A percentile compares a stretch with the other conserved stretches of the same genome.
Conservation (phyloP, 2,888 invertebrate species). For the Neoitamus cyanurus region DNA sequence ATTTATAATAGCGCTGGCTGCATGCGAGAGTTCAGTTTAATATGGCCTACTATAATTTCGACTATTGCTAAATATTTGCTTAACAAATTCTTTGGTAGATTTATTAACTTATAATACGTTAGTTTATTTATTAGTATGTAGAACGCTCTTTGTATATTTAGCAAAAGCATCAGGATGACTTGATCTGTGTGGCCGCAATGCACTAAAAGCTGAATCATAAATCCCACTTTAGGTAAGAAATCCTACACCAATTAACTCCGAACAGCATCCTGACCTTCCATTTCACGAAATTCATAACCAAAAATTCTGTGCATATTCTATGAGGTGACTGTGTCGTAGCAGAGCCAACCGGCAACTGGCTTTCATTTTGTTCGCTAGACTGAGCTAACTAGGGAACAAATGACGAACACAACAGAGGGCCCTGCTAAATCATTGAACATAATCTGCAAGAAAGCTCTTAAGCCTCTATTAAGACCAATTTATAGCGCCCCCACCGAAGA, state of each 20-base stretch:
- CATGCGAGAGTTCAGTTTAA: too few relatives aligned
- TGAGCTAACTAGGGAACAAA: not conserved
- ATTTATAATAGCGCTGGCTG: too few relatives aligned
- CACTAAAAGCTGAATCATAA: too few relatives aligned
- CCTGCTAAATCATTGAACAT: conserved; percentile 16
- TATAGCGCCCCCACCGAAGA: not conserved
- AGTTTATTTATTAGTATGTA: too few relatives aligned
- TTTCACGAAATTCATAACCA: not conserved
- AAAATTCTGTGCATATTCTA: not conserved
- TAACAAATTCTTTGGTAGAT: too few relatives aligned
- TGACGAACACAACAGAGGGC: not conserved
- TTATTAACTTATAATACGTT: too few relatives aligned
- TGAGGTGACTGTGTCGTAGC: not conserved
- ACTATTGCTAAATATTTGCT: too few relatives aligned
- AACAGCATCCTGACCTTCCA: not conserved
- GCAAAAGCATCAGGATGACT: too few relatives aligned
- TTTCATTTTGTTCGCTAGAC: not conserved
- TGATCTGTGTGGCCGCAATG: too few relatives aligned
- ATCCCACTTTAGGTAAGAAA: not conserved
- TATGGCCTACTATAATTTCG: too few relatives aligned
- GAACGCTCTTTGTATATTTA: too few relatives aligned
- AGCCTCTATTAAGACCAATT: conserved; percentile 21
- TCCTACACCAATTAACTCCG: not conserved
- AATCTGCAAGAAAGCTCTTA: conserved; percentile 1
- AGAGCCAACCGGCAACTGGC: not conserved